Evolutionary conservation across 2,113 vertebrate genomes (phyloP).

Genomic region (Leptosomus discolor): DNA sequence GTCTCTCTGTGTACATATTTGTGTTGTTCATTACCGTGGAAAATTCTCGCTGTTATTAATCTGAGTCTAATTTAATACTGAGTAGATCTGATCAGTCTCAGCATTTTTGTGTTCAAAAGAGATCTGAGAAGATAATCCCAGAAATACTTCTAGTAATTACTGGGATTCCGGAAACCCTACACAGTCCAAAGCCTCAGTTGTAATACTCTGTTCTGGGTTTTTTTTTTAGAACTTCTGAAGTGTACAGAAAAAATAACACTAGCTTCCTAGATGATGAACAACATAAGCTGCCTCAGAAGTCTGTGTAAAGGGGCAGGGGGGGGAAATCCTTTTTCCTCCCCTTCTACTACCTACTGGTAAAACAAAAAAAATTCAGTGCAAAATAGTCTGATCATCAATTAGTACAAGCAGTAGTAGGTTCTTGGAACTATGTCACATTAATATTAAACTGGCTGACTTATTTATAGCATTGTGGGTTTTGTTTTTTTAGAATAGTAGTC

Average conservation of each 20-base stretch:
- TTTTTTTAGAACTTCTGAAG: background rate
- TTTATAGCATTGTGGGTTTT: background rate
- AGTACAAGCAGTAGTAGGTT: background rate
- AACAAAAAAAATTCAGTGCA: background rate
- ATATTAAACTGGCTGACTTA: background rate
- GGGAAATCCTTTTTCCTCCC: background rate
- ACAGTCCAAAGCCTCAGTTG: background rate
- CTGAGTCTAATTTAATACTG: background rate
- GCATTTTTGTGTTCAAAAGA: background rate
- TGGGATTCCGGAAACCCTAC: background rate
- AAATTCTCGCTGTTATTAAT: background rate
- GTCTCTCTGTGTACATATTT: background rate
- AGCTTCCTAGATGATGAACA: rapidly evolving
- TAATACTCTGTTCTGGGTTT: background rate
- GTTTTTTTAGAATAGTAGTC: background rate
- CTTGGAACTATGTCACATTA: background rate
- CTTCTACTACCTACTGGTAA: background rate
- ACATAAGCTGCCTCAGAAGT: background rate
- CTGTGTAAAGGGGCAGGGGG: background rate
- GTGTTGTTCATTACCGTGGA: background rate
- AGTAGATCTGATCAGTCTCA: background rate
- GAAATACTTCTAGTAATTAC: background rate
- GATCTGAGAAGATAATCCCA: background rate
- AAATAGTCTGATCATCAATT: background rate
- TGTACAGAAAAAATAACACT: background rate